phyloP scores from a whole-genome alignment of 2,113 vertebrate species.

The Phodopus roborovskii region DNA sequence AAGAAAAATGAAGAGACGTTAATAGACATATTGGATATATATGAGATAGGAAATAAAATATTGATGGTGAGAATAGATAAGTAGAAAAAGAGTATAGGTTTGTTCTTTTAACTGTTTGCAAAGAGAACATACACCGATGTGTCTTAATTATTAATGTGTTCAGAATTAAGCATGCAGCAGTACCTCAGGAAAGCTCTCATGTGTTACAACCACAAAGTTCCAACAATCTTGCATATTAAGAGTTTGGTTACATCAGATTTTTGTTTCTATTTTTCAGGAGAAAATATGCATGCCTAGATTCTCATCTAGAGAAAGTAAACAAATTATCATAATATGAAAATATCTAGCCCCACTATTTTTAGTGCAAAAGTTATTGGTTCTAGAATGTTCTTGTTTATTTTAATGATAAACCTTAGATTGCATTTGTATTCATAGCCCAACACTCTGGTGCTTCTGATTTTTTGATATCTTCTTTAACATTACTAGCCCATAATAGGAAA shows the following conservation, averaged over 20 bases:
- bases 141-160: background rate
- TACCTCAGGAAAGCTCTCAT: background rate
- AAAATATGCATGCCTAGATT: background rate
- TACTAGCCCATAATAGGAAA: background rate
- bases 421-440: background rate
- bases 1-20: slow-evolving; percentile 16
- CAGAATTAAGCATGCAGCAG: background rate
- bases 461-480: background rate
- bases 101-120: background rate
- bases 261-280: background rate
- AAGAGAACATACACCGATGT: background rate
- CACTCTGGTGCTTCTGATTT: background rate
- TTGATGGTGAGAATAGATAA: background rate
- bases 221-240: background rate
- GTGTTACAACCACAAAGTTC: background rate
- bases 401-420: background rate
- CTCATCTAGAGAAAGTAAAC: background rate
- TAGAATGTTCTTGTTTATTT: background rate
- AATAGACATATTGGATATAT: background rate
- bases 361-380: background rate
- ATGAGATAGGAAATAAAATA: background rate
- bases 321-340: background rate
- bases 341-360: background rate
- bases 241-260: background rate
- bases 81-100: background rate